Evolutionary conservation across 2,113 vertebrate species (phyloP).

Genomic region (Myodes glareolus): DNA sequence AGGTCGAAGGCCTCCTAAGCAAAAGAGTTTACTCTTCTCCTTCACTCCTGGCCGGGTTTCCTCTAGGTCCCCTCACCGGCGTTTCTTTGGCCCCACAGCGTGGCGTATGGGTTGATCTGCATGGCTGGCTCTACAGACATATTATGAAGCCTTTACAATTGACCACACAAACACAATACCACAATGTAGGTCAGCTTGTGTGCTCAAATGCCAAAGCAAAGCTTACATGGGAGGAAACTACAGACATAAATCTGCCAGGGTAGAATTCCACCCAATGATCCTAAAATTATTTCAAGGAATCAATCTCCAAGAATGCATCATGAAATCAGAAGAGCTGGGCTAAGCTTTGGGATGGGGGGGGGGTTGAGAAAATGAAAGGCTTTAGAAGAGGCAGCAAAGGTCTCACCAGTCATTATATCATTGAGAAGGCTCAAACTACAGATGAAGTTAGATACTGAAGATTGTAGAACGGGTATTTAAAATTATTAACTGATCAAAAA

Average conservation of each 20-base stretch:
- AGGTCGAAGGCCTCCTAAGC: constrained; percentile 10
- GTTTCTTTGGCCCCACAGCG: constrained; percentile 45
- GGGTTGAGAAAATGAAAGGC: constrained; percentile 66
- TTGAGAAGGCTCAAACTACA: constrained; percentile 58
- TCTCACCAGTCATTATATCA: constrained; percentile 38
- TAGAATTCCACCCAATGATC: constrained; percentile 60
- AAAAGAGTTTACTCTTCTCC: constrained; percentile 14
- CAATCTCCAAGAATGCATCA: constrained; percentile 70
- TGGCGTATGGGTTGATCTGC: constrained; percentile 9
- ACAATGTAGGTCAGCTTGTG: constrained; percentile 47
- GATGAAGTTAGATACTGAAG: constrained; percentile 75
- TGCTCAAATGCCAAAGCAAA: constrained; percentile 37
- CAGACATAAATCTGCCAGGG: constrained; percentile 56
- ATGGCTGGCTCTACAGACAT: constrained; percentile 35
- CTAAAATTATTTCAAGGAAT: constrained; percentile 69
- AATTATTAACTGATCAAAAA: constrained; percentile 88
- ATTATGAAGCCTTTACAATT: constrained; percentile 66
- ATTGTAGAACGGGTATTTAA: constrained; percentile 80
- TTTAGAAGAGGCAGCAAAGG: constrained; percentile 53
- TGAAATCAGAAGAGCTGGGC: constrained; percentile 68
- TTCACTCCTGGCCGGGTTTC: not conserved
- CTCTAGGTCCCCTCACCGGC: constrained; percentile 40
- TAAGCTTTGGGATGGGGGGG: not conserved
- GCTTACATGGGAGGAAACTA: constrained; percentile 30
- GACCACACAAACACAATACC: constrained; percentile 77